A percentile compares a stretch with the other conserved stretches of the same genome.
phyloP scores from a whole-genome alignment of 2,888 invertebrate species.

The Drosophila nr. medialis region DNA sequence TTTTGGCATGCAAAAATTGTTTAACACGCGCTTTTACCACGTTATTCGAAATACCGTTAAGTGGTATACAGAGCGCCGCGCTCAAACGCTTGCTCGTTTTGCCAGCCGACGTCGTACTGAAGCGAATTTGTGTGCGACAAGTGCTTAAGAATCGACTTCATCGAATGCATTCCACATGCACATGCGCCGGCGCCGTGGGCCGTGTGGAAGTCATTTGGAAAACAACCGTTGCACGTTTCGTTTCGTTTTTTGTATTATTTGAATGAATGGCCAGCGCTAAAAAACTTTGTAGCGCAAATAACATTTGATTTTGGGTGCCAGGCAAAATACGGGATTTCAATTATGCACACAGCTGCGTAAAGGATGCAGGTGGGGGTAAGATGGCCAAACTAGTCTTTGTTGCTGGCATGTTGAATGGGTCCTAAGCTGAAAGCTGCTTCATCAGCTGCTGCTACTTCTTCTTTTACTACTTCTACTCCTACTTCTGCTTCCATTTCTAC shows the following conservation, averaged over 20 bases:
- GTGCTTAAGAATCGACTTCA: slow-evolving; percentile 55
- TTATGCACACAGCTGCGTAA: slow-evolving; percentile 54
- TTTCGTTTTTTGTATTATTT: slow-evolving; percentile 41
- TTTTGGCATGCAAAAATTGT: slow-evolving; percentile 26
- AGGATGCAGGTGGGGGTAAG: neutral
- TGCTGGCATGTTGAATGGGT: slow-evolving; percentile 25
- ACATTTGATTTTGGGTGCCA: slow-evolving; percentile 48
- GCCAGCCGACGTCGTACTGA: slow-evolving; percentile 73
- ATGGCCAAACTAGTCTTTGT: slow-evolving; percentile 21
- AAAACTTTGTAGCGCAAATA: slow-evolving; percentile 44
- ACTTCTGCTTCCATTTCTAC: neutral
- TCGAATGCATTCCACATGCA: slow-evolving; percentile 49
- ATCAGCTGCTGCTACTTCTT: neutral
- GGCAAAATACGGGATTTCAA: slow-evolving; percentile 43
- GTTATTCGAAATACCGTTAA: slow-evolving; percentile 74
- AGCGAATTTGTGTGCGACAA: slow-evolving; percentile 21
- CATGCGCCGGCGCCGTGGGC: slow-evolving; percentile 63
- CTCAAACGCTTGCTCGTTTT: slow-evolving; percentile 47
- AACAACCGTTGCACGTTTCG: slow-evolving; percentile 34
- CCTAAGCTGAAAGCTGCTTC: slow-evolving; percentile 28
- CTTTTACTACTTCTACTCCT: neutral
- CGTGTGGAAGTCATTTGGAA: slow-evolving; percentile 68
- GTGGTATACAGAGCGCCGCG: slow-evolving; percentile 11
- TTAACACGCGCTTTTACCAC: slow-evolving; percentile 51
- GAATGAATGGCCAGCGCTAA: slow-evolving; percentile 52